phyloP scores from a whole-genome alignment of 2,113 vertebrate species.

The Gymnorhina tibicen region DNA sequence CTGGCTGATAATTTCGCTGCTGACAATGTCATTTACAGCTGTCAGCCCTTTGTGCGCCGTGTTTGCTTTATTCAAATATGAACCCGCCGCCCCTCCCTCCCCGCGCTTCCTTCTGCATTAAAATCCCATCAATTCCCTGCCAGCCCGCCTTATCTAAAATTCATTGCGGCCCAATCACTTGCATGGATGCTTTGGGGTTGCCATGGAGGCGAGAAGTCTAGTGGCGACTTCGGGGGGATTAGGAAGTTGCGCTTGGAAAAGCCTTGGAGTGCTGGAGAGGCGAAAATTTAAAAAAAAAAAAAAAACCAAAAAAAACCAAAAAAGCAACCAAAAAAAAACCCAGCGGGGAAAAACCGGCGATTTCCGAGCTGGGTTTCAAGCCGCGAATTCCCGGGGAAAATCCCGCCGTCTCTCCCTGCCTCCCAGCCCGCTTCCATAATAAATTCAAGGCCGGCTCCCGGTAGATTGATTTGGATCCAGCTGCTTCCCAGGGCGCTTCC shows the following conservation, averaged over 20 bases:
- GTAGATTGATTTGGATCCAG: constrained; percentile 69
- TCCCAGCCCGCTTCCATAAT: constrained; percentile 48
- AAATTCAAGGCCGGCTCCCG: constrained; percentile 71
- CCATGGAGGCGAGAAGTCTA: constrained; percentile 99
- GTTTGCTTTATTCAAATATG: constrained; percentile 99
- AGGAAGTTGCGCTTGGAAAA: constrained; percentile 87
- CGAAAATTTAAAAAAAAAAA: not conserved
- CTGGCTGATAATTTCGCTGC: constrained; percentile 99
- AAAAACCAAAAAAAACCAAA: not conserved
- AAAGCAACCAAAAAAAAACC: too few relatives aligned
- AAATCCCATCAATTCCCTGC: constrained; percentile 99
- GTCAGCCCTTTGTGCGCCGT: constrained; percentile 99
- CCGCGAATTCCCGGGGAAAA: not conserved
- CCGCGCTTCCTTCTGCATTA: constrained; percentile 99
- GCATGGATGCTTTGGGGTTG: constrained; percentile 97
- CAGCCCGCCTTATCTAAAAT: constrained; percentile 99
- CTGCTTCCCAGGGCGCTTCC: constrained; percentile 77
- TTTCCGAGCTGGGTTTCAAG: not conserved
- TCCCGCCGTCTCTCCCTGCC: not conserved
- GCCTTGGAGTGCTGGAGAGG: constrained; percentile 84
- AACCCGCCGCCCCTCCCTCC: constrained; percentile 99
- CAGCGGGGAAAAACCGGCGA: not conserved
- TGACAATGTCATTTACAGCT: constrained; percentile 99
- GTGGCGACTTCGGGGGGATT: constrained; percentile 97
- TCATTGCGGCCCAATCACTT: constrained; percentile 99